Conservation (phyloP, 2,888 invertebrate genomes). For the Camptogramma bilineatum region DNA sequence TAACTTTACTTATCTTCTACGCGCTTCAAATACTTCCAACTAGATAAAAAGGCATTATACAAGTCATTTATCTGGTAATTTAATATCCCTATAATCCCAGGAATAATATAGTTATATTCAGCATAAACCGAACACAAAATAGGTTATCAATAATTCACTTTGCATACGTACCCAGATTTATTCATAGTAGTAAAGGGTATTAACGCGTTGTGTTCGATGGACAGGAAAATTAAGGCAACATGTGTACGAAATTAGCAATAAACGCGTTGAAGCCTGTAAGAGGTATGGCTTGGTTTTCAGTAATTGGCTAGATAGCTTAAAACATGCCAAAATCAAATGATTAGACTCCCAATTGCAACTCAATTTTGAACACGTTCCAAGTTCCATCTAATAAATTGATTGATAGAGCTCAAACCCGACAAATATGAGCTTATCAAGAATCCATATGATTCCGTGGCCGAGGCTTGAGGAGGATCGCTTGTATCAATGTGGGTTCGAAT, state of each 20-base stretch:
- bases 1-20: no score
- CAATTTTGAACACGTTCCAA: no score
- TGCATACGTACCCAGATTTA: constrained; percentile 48
- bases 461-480: no score
- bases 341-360: no score
- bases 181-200: constrained; percentile 51
- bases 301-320: background rate
- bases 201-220: constrained; percentile 57
- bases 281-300: background rate
- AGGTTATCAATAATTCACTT: constrained; percentile 52
- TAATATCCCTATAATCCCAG: constrained; percentile 3
- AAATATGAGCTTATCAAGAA: no score
- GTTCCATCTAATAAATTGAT: no score
- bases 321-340: background rate
- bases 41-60: no score
- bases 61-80: background rate
- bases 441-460: no score
- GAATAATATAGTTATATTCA: constrained; percentile 11
- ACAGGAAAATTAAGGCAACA: constrained; percentile 59
- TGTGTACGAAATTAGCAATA: constrained; percentile 55
- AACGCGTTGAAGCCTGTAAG: constrained; percentile 5
- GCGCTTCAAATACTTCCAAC: no score
- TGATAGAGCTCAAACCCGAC: no score
- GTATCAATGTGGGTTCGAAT: no score
- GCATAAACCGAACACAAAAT: constrained; percentile 29